A percentile compares a stretch with the other conserved stretches of the same genome.
phyloP scores from a whole-genome alignment of 1,140 invertebrate genomes.

The Polypedilum pembai region DNA sequence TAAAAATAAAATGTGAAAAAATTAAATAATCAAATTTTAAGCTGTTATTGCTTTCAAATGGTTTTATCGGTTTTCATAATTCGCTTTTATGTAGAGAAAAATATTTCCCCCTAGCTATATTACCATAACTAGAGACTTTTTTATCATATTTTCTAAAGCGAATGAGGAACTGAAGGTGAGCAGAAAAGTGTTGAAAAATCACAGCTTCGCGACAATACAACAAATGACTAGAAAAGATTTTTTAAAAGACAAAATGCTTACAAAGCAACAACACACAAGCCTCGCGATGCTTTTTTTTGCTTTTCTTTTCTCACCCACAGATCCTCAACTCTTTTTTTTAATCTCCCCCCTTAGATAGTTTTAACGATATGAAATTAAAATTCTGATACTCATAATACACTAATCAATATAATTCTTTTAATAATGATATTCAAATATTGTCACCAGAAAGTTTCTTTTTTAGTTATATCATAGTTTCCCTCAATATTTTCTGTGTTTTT shows the following conservation, averaged over 20 bases:
- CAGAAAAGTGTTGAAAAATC: no score
- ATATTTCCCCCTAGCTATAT: no score
- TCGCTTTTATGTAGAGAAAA: no score
- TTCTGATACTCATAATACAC: not conserved
- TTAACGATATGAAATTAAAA: not conserved
- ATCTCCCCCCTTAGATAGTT: not conserved
- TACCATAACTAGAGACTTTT: no score
- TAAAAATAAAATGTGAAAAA: no score
- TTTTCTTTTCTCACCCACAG: not conserved
- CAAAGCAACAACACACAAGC: slow-evolving; percentile 11
- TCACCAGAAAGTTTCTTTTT: not conserved
- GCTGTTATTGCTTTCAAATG: no score
- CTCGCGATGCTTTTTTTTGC: not conserved
- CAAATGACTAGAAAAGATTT: slow-evolving; percentile 2
- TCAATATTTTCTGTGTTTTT: not conserved
- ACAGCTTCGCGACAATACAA: not conserved
- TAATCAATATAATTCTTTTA: slow-evolving; percentile 14
- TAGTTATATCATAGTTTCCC: no score
- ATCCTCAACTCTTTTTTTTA: not conserved
- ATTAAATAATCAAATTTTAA: no score
- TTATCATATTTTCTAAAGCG: no score
- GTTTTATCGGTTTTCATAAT: no score
- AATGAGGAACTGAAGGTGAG: no score
- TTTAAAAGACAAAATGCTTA: not conserved
- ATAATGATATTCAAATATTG: slow-evolving; percentile 11